Evolutionary conservation across 2,888 invertebrate genomes (phyloP).

Genomic region (Eretmocerus hayati): DNA sequence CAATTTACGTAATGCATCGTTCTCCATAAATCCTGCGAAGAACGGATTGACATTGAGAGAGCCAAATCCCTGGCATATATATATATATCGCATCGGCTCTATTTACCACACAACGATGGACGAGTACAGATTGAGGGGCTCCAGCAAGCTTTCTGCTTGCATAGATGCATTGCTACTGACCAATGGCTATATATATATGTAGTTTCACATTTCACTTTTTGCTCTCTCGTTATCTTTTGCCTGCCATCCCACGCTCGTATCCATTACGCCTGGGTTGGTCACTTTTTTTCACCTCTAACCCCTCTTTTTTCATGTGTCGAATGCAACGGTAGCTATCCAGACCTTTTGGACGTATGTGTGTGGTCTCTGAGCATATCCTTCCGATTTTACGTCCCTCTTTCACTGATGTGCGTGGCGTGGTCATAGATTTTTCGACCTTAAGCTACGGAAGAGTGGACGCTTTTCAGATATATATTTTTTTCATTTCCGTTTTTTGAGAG

Average conservation of each 20-base stretch:
- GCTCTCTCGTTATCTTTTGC: conserved; percentile 15
- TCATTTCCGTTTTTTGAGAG: too few relatives aligned
- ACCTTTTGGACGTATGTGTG: too few relatives aligned
- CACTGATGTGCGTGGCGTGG: too few relatives aligned
- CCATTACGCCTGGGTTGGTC: conserved; percentile 5
- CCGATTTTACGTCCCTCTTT: too few relatives aligned
- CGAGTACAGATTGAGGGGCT: conserved; percentile 17
- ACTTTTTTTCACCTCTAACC: conserved; percentile 2
- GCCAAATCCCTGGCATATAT: conserved; percentile 15
- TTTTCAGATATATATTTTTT: too few relatives aligned
- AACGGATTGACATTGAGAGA: conserved; percentile 31
- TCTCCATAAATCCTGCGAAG: conserved; percentile 33
- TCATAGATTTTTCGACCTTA: too few relatives aligned
- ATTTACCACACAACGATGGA: conserved; percentile 19
- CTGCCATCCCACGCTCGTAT: conserved; percentile 4
- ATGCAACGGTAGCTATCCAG: too few relatives aligned
- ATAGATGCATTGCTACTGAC: conserved; percentile 19
- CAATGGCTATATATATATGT: too few relatives aligned
- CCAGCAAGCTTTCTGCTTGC: not conserved
- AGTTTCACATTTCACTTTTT: conserved; percentile 18
- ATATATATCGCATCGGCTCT: too few relatives aligned
- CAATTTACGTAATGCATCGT: conserved; percentile 39
- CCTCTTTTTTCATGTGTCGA: conserved; percentile 11
- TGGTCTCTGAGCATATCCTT: too few relatives aligned
- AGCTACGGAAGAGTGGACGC: too few relatives aligned